Conservation (phyloP, 2,888 invertebrate genomes). For the Lamellibrachia satsuma region DNA sequence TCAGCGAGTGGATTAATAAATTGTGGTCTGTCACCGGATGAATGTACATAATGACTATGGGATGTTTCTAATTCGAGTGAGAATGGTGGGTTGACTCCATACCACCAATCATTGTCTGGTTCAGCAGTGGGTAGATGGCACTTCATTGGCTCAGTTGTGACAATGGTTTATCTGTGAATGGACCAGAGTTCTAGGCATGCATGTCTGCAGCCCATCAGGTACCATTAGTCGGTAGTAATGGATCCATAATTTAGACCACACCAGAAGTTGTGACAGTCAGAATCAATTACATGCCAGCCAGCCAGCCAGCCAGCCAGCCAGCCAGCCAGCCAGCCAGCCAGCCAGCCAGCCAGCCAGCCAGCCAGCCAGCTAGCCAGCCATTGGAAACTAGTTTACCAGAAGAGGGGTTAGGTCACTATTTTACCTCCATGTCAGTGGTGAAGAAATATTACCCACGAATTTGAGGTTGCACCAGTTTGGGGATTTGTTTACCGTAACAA, state of each 20-base stretch:
- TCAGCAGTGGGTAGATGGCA: neutral
- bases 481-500: too few species aligned
- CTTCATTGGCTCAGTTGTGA: neutral
- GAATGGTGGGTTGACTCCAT: neutral
- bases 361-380: neutral
- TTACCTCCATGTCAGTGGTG: neutral
- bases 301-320: neutral
- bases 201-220: neutral
- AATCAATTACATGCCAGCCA: neutral
- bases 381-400: too few species aligned
- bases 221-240: neutral
- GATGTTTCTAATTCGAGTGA: neutral
- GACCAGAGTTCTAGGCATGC: neutral
- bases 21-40: neutral
- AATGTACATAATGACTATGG: neutral
- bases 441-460: neutral
- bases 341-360: neutral
- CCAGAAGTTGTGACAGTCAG: neutral
- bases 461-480: too few species aligned
- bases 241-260: neutral
- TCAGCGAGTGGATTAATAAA: neutral
- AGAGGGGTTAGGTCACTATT: neutral
- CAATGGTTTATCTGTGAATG: conserved; percentile 1
- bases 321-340: neutral
- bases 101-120: neutral